Base-by-base conservation (phyloP, 2,797 vertebrate genomes). In the Eupleurogrammus muticus region DNA sequence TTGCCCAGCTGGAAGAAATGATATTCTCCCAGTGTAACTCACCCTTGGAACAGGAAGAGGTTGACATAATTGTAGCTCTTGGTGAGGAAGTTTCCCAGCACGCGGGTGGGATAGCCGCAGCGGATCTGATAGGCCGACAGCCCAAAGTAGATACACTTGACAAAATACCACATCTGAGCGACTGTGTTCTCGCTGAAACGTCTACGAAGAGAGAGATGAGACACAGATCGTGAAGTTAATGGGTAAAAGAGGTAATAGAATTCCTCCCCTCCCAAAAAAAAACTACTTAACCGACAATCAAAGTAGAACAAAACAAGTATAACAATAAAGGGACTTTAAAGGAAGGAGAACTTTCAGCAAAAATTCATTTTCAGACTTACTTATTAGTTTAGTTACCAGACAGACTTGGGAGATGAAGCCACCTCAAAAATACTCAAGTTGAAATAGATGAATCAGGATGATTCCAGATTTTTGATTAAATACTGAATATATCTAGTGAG, bases 31-130 rank as follows among this genome's bases (percentile, higher is more conserved):
- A 2, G 57, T 1, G 2, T 21, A 50, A 87, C 96, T 96, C 91
- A 99, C 98, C 98, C 98, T 93, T 99, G 98, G 90, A 99, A 99
- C 79, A 99, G 94, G 92, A 99, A 99, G 72, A 99, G 96, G 92
- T 99, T 99, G 92, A 97, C 94, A 4, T 99, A 99, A 89, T 99
- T 99, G 86, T 99, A 98, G 91, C 97, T 99, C 91, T 99, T 99
- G 52, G 98, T 99, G 84, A 99, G 97, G 90, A 99, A 99, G 94
- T 99, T 99, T 54, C 98, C 98, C 68, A 99, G 96, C 62, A 99
- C 96, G 2, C 98, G 95, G 14, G 98, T 99, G 38, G 98, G 98
- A 89, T 99, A 99, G 71, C 98, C 98, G 0, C 98, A 99, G 75
- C 98, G 97, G 89, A 99, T 99, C 93, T 99, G 98, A 94, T 99